Percentiles rank a stretch among this genome's conserved stretches.
phyloP scores from a whole-genome alignment of 2,113 vertebrate species.

The Rhadina sibilatrix region DNA sequence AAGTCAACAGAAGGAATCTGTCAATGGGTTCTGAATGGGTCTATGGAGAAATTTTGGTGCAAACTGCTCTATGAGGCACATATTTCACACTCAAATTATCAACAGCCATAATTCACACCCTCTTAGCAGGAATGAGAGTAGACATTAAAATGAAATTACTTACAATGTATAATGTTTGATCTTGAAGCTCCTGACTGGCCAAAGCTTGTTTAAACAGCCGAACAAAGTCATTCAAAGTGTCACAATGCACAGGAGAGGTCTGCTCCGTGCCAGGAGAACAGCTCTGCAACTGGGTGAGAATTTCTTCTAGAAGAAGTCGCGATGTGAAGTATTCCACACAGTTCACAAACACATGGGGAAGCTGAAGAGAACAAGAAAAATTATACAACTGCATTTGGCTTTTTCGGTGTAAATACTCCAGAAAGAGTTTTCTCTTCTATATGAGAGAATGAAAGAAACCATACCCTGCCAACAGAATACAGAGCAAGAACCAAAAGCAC shows the following conservation, averaged over 20 bases:
- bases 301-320: conserved; percentile 85
- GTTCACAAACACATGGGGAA: conserved; percentile 87
- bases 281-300: conserved; percentile 82
- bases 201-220: conserved; percentile 82
- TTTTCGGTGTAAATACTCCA: neutral
- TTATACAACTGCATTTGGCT: neutral
- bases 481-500: neutral
- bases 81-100: neutral
- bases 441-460: neutral
- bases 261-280: conserved; percentile 45
- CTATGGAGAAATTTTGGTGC: neutral
- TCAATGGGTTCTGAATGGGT: neutral
- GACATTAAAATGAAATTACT: conserved; percentile 65
- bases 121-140: neutral
- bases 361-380: conserved; percentile 66
- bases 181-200: conserved; percentile 48
- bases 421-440: neutral
- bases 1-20: neutral
- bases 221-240: conserved; percentile 88
- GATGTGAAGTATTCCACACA: conserved; percentile 86
- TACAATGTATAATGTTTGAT: conserved; percentile 90
- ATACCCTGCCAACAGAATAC: neutral
- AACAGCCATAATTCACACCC: neutral
- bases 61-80: neutral
- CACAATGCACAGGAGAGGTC: conserved; percentile 71